Base-by-base conservation (phyloP, 2,797 vertebrate species). In the Xenentodon cancila region DNA sequence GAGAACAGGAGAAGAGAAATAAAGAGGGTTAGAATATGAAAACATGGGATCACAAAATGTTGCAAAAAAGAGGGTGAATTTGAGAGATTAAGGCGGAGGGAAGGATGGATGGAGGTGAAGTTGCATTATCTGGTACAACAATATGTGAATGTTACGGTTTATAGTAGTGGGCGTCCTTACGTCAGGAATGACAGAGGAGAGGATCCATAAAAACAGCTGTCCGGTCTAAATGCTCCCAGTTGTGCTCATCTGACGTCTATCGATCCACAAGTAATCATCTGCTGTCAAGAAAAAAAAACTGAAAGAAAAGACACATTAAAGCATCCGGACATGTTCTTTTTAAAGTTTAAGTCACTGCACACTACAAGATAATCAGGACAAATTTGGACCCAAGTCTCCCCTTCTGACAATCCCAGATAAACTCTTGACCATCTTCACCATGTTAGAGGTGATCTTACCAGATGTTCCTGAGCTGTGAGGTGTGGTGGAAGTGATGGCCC, bases 201-300 rank as follows among this genome's bases (percentile, higher is more conserved):
- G 20, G 25, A 27, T 48, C 42, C 53, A 54, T 69, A 22, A 43
- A 67, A 81, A 71, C 78, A 69, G 76, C 63, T 72, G 74, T 58
- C 20, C 65, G 69, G 34, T 57, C 64, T 75, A 60, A 22, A 0
- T 16, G 48, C 69, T 75, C 37, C 66, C 68, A 55, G 66, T 72
- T 66, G 52, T 73, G 64, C 25, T 49, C 67, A 61, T 9, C 34
- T 47, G 54, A 53, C 43, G 66, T 53, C 34, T 60, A 79, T 80
- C 13, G 65, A 86, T 81, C 71, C 27, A 53, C 48, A 27, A 22
- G 68, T 45, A 51, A 79, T 80, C 66, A 69, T 70, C 63, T 59
- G 60, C 67, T 55, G 69, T 66, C 57, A 68, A 49, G 55, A 58
- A 49, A 58, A 53, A 46, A 16, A 50, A 27, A 52, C 12, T 5